Conservation (phyloP, 2,797 vertebrate genomes). For the Rallus crepitans region DNA sequence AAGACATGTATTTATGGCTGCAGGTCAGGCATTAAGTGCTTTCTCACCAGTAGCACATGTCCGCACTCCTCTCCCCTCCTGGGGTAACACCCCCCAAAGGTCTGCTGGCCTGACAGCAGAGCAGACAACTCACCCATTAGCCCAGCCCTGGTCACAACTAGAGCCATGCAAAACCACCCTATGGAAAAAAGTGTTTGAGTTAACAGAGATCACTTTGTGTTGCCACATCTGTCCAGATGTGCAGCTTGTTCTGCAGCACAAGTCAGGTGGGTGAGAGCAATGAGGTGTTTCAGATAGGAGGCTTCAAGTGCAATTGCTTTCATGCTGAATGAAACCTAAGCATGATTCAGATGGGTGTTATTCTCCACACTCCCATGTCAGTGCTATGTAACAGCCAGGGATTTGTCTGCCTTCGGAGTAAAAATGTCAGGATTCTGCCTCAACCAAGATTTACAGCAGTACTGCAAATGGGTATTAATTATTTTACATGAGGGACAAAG, state of each 20-base stretch:
- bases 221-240: not conserved
- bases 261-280: not conserved
- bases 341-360: not conserved
- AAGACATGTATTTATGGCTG: not conserved
- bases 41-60: not conserved
- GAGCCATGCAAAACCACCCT: not conserved
- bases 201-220: accelerated
- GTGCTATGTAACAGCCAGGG: not conserved
- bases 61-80: not conserved
- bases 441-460: not conserved
- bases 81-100: not conserved
- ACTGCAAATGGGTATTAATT: not conserved
- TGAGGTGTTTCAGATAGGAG: not conserved
- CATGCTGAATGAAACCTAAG: not conserved
- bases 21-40: not conserved
- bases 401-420: not conserved
- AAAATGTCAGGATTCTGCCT: not conserved
- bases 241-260: not conserved
- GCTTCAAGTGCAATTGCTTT: not conserved
- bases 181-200: not conserved
- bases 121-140: accelerated
- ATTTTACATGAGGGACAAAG: not conserved
- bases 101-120: not conserved
- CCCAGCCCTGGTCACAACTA: not conserved
- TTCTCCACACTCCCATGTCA: not conserved